Base-by-base conservation (phyloP, 2,888 invertebrate genomes). In the Cephonodes hylas region DNA sequence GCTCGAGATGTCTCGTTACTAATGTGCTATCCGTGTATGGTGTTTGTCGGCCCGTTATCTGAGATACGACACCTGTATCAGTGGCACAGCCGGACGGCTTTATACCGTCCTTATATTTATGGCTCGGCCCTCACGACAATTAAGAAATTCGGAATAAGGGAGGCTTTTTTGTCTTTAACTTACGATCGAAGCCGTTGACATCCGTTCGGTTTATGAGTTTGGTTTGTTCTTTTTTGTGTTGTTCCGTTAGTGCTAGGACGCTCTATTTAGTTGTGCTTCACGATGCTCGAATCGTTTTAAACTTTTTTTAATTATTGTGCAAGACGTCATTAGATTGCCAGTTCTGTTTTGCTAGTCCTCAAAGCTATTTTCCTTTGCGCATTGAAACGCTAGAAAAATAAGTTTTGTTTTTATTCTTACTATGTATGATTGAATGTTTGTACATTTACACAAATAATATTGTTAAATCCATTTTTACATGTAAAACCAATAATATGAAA, bases 1-100 rank as follows among this genome's bases (percentile, higher is more conserved):
- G 8, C n/a, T n/a, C n/a, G n/a, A n/a, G 38, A n/a, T 38, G 81
- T 82, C 83, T 79, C 72, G 72, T 75, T 74, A 75, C 83, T 91
- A 91, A 91, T 91, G 91, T 91, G 90, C 88, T 89, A 90, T 87
- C 84, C 91, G 80, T 91, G 91, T 91, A 81, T 73, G 66, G 79
- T 76, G 84, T 86, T 88, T 88, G 86, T 74, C 76, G 74, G 70
- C 84, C 89, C 89, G 91, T 89, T 91, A 91, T 91, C 91, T 78
- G 68, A 59, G 66, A 64, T 69, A 73, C 81, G 89, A 91, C 91
- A 91, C 89, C 91, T 91, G 90, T 89, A 89, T 89, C 91, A 83
- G 90, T 85, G 88, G 90, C 88, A 84, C 78, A 83, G 77, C 80
- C 85, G 83, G 83, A 85, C 84, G 81, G 85, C 88, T 88, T 86